These are phyloP conservation scores for Alauda arvensis DNA, from an alignment of 2,797 vertebrate genomes.

Conservation along the genomic window DNA sequence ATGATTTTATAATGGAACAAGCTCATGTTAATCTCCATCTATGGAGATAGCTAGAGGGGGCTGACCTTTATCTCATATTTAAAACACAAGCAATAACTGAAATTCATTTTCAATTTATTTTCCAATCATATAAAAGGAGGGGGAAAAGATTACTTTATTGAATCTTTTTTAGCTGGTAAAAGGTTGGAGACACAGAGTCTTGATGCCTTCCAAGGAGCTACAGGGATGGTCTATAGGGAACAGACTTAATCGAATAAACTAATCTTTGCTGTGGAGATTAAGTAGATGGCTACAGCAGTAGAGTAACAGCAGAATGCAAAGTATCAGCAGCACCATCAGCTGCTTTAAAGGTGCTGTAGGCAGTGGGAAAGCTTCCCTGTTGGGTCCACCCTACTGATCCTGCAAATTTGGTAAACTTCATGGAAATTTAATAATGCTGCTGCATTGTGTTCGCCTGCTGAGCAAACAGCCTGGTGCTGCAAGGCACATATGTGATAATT, in stretches of 20 bases:
- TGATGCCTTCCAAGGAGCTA: conserved; percentile 64
- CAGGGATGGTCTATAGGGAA: conserved; percentile 65
- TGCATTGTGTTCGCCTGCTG: conserved; percentile 76
- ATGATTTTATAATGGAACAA: conserved; percentile 56
- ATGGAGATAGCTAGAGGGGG: conserved; percentile 54
- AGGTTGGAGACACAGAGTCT: conserved; percentile 61
- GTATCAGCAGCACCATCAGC: conserved; percentile 60
- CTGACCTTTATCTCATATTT: conserved; percentile 78
- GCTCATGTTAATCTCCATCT: conserved; percentile 48
- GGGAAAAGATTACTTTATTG: conserved; percentile 74
- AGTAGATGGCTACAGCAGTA: conserved; percentile 61
- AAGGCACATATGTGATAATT: conserved; percentile 76
- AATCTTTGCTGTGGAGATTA: conserved; percentile 76
- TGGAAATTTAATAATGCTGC: conserved; percentile 80
- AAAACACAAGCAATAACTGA: conserved; percentile 78
- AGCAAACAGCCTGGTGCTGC: conserved; percentile 69
- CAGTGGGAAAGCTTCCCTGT: conserved; percentile 61
- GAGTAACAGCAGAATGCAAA: conserved; percentile 72
- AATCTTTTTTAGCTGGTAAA: conserved; percentile 71
- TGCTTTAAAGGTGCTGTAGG: conserved; percentile 70
- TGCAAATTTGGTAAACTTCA: conserved; percentile 81
- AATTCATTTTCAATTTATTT: conserved; percentile 85
- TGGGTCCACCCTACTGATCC: conserved; percentile 77
- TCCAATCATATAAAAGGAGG: conserved; percentile 77
- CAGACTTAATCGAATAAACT: conserved; percentile 80